phyloP scores from a whole-genome alignment of 2,797 vertebrate genomes.

The Numenius phaeopus region DNA sequence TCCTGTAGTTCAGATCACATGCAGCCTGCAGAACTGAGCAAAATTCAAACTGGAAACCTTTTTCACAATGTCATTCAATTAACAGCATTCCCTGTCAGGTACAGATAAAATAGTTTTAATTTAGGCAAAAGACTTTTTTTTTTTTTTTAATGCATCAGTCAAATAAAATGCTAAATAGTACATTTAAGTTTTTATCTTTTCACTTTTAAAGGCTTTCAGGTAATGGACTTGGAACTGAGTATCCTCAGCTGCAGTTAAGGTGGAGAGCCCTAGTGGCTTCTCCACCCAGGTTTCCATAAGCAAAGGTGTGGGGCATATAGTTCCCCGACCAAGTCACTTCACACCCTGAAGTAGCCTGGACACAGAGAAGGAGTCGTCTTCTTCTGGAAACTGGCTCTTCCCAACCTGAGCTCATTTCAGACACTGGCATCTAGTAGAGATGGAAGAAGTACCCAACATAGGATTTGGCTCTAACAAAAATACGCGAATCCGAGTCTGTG shows the following conservation, averaged over 20 bases:
- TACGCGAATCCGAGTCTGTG: background rate
- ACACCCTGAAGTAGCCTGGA: background rate
- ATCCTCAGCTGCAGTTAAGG: background rate
- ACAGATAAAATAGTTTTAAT: background rate
- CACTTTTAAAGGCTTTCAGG: background rate
- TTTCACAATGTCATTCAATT: background rate
- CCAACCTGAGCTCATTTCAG: background rate
- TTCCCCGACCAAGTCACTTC: background rate
- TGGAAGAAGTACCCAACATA: background rate
- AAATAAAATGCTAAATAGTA: background rate
- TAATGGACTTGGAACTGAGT: background rate
- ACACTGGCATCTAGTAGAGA: background rate
- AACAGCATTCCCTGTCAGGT: background rate
- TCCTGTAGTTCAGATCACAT: background rate
- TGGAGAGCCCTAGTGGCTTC: background rate
- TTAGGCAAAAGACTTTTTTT: background rate
- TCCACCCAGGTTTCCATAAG: background rate
- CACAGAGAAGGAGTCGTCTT: background rate
- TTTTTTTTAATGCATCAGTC: background rate
- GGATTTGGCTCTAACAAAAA: background rate
- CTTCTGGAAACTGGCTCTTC: background rate
- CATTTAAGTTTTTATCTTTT: background rate
- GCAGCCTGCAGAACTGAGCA: background rate
- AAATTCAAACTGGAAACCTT: background rate
- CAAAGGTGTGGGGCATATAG: background rate